Base-by-base conservation (phyloP, 2,888 invertebrate species). In the Chromoteleia sp. region DNA sequence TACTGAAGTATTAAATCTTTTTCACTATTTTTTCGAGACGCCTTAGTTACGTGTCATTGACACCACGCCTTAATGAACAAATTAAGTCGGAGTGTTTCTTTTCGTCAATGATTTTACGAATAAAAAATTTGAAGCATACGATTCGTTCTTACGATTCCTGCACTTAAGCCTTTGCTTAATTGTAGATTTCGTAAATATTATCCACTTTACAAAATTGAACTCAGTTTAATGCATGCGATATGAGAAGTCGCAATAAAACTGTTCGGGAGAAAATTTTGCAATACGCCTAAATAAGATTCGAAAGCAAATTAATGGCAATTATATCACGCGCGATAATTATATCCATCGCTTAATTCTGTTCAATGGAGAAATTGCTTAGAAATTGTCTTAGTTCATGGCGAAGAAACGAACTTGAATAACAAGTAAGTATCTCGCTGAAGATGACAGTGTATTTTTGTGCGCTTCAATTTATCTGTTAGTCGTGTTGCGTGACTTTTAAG, bases 31-130 rank as follows among this genome's bases (percentile, higher is more conserved):
- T 29, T 25, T 50, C 12, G 3, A 21, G 2, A 10, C 7, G 25
- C 43, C 12, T 19, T 19, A 19, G 39, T 36, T 30, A 14, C 41
- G 30, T 10, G 54, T 43, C 58, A 70, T 58, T 36, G 48, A 58
- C 70, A 70, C 39, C 15, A 17, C 45, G 48, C 21, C 15, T 56
- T 56, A 59, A 43, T 54, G 68, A 52, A 61, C 43, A 61, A 58
- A 76, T 76, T 36, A 76, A 76, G 33, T 52, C 43, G 59, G 21
- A 33, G 61, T n/a, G 30, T 61, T 52, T 52, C 73, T 74, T 74
- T 39, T 74, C 6, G 2, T 6, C 10, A 67, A 58, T 61, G 41
- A 14, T 41, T 70, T 6, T 14, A 21, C 15, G 50, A 56, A 56
- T 61, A 36, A 54, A 54, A 65, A 56, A 45, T 50, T 12, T n/a